Evolutionary conservation across 2,888 invertebrate genomes (phyloP), one percentile per base, ranked within the genome.

Genomic region (Epicampocera succincta): DNA sequence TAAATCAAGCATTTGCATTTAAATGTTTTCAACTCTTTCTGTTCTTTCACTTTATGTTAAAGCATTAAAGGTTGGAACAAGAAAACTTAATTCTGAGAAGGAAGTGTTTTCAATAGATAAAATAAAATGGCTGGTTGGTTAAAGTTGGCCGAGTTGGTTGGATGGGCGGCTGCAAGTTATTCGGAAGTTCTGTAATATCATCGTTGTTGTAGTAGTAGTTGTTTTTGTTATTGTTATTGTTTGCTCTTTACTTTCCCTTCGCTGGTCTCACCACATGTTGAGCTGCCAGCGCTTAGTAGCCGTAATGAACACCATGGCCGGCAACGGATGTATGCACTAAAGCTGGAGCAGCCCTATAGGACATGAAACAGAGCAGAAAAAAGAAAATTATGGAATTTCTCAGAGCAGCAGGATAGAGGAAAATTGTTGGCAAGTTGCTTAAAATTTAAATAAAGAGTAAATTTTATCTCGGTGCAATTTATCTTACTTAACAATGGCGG

Each of bases 271-370:
- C 19, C 1, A 17, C n/a, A 12, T 40, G 65, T 21, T 15, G 13
- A n/a, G 11, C n/a, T 54, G 13, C 9, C 56, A 17, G 4, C 60
- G 50, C 68, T 86, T 90, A 90, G 85, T 91, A 91, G 77, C 89
- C 91, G 86, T 90, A 90, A 80, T 90, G 91, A 21, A 89, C 86
- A 83, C 91, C 91, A 86, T 90, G 91, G 75, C 90, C 91, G 50
- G 89, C 87, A 84, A 90, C 89, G 75, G 91, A 89, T 86, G 91
- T 88, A 85, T 91, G 90, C 83, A 90, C 90, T 83, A 90, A 84
- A 54, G 90, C 90, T 77, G 91, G 90, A 44, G 90, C 88, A 83
- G 89, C 89, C 84, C 90, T 90, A 77, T 21, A 60, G 58, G 25
- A 8, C 58, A 21, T 29, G 54, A 29, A n/a, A 72, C 71, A 44